Evolutionary conservation across 2,113 vertebrate genomes (phyloP).

Genomic region (Ophiodon elongatus): DNA sequence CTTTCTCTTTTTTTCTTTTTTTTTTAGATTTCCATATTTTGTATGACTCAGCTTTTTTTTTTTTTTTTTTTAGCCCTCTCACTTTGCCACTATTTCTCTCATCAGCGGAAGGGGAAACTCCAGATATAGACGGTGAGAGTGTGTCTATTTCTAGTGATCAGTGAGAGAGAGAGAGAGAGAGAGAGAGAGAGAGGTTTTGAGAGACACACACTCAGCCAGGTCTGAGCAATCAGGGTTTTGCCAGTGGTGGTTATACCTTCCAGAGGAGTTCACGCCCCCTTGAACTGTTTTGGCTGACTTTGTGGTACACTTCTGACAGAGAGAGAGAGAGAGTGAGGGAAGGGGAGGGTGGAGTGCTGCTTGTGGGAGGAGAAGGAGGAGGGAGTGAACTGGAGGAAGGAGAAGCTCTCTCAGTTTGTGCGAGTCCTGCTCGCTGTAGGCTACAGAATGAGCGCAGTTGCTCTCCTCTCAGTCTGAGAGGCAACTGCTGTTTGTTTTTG

Average conservation of each 20-base stretch:
- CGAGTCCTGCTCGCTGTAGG: slow-evolving; percentile 75
- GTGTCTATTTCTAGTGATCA: slow-evolving; percentile 81
- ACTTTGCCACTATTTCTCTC: slow-evolving; percentile 54
- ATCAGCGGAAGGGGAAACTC: slow-evolving; percentile 80
- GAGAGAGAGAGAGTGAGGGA: slow-evolving; percentile 65
- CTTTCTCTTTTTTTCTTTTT: background rate
- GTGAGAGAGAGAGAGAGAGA: slow-evolving; percentile 38
- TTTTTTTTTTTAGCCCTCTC: slow-evolving; percentile 23
- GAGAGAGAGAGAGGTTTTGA: slow-evolving; percentile 78
- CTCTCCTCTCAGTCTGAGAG: slow-evolving; percentile 76
- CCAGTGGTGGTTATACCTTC: slow-evolving; percentile 86
- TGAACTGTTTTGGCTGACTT: slow-evolving; percentile 86
- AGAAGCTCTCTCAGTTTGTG: slow-evolving; percentile 79
- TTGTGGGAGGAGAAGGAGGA: slow-evolving; percentile 83
- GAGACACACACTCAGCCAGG: slow-evolving; percentile 72
- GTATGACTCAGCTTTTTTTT: slow-evolving; percentile 47
- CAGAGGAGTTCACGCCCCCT: slow-evolving; percentile 87
- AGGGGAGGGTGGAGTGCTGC: slow-evolving; percentile 74
- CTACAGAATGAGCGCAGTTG: slow-evolving; percentile 80
- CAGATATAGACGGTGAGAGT: slow-evolving; percentile 82
- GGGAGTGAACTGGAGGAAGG: slow-evolving; percentile 72
- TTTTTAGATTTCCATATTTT: slow-evolving; percentile 55
- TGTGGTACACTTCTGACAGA: slow-evolving; percentile 78
- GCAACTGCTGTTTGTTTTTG: slow-evolving; percentile 49
- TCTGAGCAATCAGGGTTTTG: slow-evolving; percentile 83